Evolutionary conservation across 2,113 vertebrate species (phyloP), one percentile per base, ranked within the genome.

Genomic region (Antennarius striatus): DNA sequence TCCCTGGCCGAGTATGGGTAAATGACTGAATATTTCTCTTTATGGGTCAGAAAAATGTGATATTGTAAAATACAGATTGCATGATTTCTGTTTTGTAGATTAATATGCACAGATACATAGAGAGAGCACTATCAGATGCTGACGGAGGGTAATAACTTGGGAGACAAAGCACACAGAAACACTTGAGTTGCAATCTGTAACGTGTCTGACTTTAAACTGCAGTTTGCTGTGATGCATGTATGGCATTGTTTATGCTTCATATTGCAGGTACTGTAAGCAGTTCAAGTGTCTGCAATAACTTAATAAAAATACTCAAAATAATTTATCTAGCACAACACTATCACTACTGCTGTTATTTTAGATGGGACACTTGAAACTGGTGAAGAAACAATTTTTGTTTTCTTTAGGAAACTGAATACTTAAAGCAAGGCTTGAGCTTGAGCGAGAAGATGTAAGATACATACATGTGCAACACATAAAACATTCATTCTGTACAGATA

Each of bases 1-100:
- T 98, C 98, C 8, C 96, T 92, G 57, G 98, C 96, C 0, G 94
- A 78, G 57, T 99, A 98, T 0, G 95, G 95, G 81, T 99, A 98
- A 86, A 99, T 93, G 65, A 97, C 98, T 0, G 93, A 94, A 76
- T 98, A 98, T 74, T 96, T 97, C 91, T 99, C 98, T 16, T 97
- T 96, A 98, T 91, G 22, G 15, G 60, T 57, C 6, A 10, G 10
- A 78, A 46, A 60, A 74, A 45, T 9, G 30, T 4, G 29, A 30
- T 3, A 30, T 28, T 45, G 7, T 76, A 65, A 36, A 12, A 43
- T 17, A 1, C 22, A 50, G 3, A 68, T n/a, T 53, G 11, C n/a
- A 28, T 8, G 5, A 6, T 9, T 2, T 28, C 3, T 8, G 15
- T 32, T 16, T 54, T 52, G 6, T 48, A 29, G 4, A 40, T 62